These are phyloP conservation scores for Prinia subflava DNA, from an alignment of 2,113 vertebrate genomes.

Conservation along the genomic window DNA sequence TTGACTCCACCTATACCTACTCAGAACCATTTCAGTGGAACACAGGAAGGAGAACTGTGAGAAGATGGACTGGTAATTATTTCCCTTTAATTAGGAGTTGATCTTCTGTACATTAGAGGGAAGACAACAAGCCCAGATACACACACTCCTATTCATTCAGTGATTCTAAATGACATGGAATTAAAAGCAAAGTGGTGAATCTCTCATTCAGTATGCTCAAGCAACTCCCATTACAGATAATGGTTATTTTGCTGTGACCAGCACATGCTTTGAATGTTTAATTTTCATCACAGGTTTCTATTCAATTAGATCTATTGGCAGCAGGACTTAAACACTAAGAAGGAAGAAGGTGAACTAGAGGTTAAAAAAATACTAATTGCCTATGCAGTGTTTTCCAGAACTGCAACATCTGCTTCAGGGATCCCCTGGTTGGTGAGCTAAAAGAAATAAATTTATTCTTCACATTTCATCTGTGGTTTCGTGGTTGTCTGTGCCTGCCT, in stretches of 20 bases:
- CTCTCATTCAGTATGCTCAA: background rate
- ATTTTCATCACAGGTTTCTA: slow-evolving; percentile 30
- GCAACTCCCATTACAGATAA: slow-evolving; percentile 12
- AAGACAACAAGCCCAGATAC: slow-evolving; percentile 15
- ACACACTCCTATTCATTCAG: background rate
- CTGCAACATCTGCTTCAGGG: background rate
- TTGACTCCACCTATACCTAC: background rate
- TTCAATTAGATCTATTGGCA: slow-evolving; percentile 16
- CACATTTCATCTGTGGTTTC: rapidly evolving
- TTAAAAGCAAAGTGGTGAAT: slow-evolving; percentile 34
- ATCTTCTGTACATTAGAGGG: background rate
- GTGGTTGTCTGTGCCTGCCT: background rate
- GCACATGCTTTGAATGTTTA: background rate
- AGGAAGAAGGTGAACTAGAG: background rate
- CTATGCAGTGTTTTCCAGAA: background rate
- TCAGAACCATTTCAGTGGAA: background rate
- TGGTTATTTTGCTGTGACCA: slow-evolving; percentile 20
- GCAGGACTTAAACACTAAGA: background rate
- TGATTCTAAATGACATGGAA: slow-evolving; percentile 48
- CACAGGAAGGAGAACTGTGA: background rate
- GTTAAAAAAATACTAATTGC: background rate
- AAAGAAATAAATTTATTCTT: background rate
- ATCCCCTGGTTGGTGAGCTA: background rate
- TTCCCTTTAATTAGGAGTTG: slow-evolving; percentile 35
- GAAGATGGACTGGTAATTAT: background rate